Evolutionary conservation across 2,113 vertebrate genomes (phyloP), one percentile per base, ranked within the genome.

Genomic region (Ploceus nigricollis): DNA sequence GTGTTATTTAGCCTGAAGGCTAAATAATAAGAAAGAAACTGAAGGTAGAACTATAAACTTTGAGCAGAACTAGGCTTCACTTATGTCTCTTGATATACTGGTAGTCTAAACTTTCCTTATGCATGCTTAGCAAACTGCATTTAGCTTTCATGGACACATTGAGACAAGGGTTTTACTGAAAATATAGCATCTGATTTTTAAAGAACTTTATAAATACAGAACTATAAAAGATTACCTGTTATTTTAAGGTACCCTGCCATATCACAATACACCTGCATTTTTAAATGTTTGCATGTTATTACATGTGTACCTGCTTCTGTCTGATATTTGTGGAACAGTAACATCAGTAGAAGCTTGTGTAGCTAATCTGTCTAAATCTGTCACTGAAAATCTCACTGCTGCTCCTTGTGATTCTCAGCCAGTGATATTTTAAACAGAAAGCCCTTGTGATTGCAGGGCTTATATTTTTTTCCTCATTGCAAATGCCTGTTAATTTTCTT

Each of bases 321-420:
- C 68, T 70, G 39, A 4, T 92, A 30, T 30, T 77, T 94, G 54
- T 80, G 58, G 37, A 76, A 80, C 2, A 19, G 79, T 88, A 96
- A 53, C 37, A 70, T 93, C 77, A 61, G 56, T 82, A 89, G 75
- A 93, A 96, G 58, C 47, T 77, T 89, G 61, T 87, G n/a, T 63
- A 54, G 76, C 60, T 82, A 47, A 87, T 70, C 61, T 92, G 58
- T 15, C 9, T 82, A 15, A 58, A 71, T 75, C 84, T 80, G 39
- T 47, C 31, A 10, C 48, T 82, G 95, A 82, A 91, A 90, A 89
- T 75, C 64, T 94, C 51, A 61, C 51, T 27, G 45, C 84, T 93
- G 33, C 82, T 96, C 47, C 58, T 95, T 90, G 85, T 87, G 90
- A 56, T 86, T 83, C 57, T 87, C 86, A 61, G 69, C 21, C 73